These are phyloP conservation scores for Pollicipes pollicipes DNA, from an alignment of 1,140 invertebrate species.

Conservation along the genomic window DNA sequence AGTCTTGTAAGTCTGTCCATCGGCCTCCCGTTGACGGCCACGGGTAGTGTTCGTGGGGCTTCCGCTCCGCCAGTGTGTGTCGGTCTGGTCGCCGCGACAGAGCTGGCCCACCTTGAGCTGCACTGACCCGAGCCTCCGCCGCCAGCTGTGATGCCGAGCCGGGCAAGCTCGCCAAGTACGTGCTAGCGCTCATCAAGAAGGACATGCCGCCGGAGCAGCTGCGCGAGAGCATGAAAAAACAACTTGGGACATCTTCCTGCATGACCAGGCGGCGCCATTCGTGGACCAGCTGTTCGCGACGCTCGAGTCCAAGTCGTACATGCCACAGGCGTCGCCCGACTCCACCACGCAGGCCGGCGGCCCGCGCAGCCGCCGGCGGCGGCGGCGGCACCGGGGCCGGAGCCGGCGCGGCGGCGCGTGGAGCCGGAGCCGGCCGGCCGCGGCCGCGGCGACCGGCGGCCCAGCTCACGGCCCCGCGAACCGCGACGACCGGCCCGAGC, in stretches of 20 bases:
- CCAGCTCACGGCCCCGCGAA: slow-evolving; percentile 20
- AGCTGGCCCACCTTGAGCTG: slow-evolving; percentile 18
- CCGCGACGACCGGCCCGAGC: neutral
- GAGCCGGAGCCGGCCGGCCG: slow-evolving; percentile 32
- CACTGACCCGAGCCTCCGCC: too few species aligned
- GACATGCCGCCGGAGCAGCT: slow-evolving; percentile 78
- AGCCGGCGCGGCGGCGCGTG: slow-evolving; percentile 24
- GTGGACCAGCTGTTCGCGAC: slow-evolving; percentile 75
- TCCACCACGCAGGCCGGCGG: slow-evolving; percentile 10
- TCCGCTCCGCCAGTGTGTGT: slow-evolving; percentile 4
- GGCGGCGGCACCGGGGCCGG: slow-evolving; percentile 14
- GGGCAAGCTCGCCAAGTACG: slow-evolving; percentile 83
- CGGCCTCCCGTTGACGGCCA: slow-evolving; percentile 8
- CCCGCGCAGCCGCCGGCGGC: slow-evolving; percentile 13
- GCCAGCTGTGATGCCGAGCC: slow-evolving; percentile 95
- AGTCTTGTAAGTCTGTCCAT: slow-evolving; percentile 12
- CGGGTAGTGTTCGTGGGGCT: slow-evolving; percentile 1
- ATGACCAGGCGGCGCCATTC: slow-evolving; percentile 75
- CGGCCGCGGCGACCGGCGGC: slow-evolving; percentile 19
- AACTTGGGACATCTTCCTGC: slow-evolving; percentile 90
- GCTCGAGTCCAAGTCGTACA: slow-evolving; percentile 60
- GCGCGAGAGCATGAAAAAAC: slow-evolving; percentile 67
- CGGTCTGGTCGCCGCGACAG: slow-evolving; percentile 1
- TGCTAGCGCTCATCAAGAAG: slow-evolving; percentile 86
- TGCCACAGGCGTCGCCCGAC: slow-evolving; percentile 22